Evolutionary conservation across 2,888 invertebrate species (phyloP).

Genomic region (Vanessa cardui): DNA sequence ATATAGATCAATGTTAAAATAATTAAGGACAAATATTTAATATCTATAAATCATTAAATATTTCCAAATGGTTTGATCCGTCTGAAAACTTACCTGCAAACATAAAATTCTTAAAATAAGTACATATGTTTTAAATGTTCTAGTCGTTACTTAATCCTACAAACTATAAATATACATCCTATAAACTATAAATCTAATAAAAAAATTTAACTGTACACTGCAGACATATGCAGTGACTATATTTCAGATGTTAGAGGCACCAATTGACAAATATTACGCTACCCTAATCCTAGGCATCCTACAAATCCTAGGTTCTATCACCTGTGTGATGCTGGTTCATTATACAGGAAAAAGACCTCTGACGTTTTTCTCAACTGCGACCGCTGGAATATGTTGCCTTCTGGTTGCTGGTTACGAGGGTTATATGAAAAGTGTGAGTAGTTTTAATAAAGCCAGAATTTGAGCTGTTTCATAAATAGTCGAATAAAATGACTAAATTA

Average conservation of each 20-base stretch:
- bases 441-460: not conserved
- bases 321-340: constrained; percentile 87
- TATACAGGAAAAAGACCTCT: constrained; percentile 88
- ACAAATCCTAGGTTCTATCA: constrained; percentile 85
- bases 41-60: too few species aligned
- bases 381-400: constrained; percentile 86
- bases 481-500: not conserved
- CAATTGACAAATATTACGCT: constrained; percentile 89
- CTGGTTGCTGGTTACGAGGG: constrained; percentile 82
- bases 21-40: too few species aligned
- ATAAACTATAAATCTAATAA: not conserved
- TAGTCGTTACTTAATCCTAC: too few species aligned
- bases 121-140: too few species aligned
- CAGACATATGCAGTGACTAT: constrained; percentile 90
- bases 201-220: constrained; percentile 31
- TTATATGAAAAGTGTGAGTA: constrained; percentile 53
- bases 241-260: constrained; percentile 87
- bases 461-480: not conserved
- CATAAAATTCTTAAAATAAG: too few species aligned
- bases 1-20: not conserved
- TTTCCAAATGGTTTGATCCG: too few species aligned
- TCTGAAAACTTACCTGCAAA: not conserved
- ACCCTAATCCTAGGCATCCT: constrained; percentile 88
- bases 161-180: too few species aligned
- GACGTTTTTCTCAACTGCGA: constrained; percentile 85